phyloP scores from a whole-genome alignment of 2,797 vertebrate genomes.

The Sebastes ruberrimus region DNA sequence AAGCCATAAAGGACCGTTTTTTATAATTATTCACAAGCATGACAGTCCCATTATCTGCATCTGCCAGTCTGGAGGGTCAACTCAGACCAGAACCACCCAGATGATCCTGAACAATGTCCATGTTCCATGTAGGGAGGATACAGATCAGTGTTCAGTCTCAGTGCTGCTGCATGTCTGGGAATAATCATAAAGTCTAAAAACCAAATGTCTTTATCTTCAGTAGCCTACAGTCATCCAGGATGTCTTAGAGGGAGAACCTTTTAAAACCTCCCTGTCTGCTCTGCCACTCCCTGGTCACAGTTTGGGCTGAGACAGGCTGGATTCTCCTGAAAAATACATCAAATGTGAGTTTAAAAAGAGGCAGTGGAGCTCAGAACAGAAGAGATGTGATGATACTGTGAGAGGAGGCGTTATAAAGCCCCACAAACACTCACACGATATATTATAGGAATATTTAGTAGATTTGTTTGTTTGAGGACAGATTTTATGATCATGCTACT shows the following conservation, averaged over 20 bases:
- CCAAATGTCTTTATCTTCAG: slow-evolving; percentile 6
- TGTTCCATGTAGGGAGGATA: neutral
- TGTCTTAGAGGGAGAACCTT: slow-evolving; percentile 6
- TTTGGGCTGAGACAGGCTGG: slow-evolving; percentile 30
- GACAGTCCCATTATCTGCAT: neutral
- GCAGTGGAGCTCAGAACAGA: neutral
- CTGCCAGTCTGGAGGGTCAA: neutral
- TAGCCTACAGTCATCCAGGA: neutral
- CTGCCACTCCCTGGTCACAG: slow-evolving; percentile 52
- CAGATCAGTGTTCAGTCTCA: neutral
- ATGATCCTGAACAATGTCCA: neutral
- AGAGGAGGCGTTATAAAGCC: neutral
- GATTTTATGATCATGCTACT: neutral
- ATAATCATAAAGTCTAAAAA: neutral
- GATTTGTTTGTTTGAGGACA: neutral
- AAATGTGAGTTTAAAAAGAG: neutral
- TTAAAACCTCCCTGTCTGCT: slow-evolving; percentile 27
- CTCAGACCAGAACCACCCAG: neutral
- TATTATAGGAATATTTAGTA: neutral
- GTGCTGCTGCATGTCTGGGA: neutral
- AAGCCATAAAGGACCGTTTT: neutral
- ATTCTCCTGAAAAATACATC: neutral
- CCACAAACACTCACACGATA: neutral
- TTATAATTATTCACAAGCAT: neutral
- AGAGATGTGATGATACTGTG: neutral